A percentile compares a stretch with the other conserved stretches of the same genome.
phyloP scores from a whole-genome alignment of 2,888 invertebrate genomes.

The Halictus ligatus region DNA sequence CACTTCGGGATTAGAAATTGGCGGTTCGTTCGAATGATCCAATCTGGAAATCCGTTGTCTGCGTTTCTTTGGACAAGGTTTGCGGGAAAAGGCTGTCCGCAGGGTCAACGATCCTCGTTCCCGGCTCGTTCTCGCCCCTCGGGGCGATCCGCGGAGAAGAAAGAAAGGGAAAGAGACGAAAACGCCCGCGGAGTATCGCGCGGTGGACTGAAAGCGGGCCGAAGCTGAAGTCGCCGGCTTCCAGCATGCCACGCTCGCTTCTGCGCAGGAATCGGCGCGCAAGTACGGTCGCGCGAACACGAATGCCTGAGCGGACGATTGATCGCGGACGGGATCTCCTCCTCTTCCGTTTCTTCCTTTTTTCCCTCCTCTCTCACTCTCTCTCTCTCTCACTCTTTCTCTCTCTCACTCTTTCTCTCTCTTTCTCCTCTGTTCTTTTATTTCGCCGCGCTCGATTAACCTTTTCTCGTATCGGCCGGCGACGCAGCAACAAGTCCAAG shows the following conservation, averaged over 20 bases:
- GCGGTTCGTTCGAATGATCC: background rate
- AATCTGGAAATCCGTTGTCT: background rate
- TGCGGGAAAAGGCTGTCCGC: background rate
- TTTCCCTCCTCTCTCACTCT: background rate
- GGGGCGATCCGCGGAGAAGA: background rate
- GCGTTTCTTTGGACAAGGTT: background rate
- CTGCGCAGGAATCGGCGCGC: slow-evolving; percentile 51
- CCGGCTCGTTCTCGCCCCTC: slow-evolving; percentile 10
- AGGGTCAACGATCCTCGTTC: slow-evolving; percentile 31
- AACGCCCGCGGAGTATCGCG: slow-evolving; percentile 37
- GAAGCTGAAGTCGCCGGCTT: slow-evolving; percentile 13
- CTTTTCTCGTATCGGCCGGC: slow-evolving; percentile 2
- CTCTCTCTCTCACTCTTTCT: background rate
- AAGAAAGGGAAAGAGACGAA: slow-evolving; percentile 23
- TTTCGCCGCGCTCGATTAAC: slow-evolving; percentile 21
- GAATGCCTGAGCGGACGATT: slow-evolving; percentile 21
- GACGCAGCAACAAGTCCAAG: slow-evolving; percentile 32
- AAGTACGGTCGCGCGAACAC: slow-evolving; percentile 25
- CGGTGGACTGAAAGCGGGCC: slow-evolving; percentile 45
- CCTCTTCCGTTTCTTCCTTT: background rate
- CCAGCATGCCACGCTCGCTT: slow-evolving; percentile 37
- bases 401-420: background rate
- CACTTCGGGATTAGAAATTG: background rate
- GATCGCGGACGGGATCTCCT: slow-evolving; percentile 22
- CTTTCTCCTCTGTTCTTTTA: too few relatives aligned